Evolutionary conservation across 1,140 invertebrate species (phyloP).

Genomic region (Platorchestia sp.): DNA sequence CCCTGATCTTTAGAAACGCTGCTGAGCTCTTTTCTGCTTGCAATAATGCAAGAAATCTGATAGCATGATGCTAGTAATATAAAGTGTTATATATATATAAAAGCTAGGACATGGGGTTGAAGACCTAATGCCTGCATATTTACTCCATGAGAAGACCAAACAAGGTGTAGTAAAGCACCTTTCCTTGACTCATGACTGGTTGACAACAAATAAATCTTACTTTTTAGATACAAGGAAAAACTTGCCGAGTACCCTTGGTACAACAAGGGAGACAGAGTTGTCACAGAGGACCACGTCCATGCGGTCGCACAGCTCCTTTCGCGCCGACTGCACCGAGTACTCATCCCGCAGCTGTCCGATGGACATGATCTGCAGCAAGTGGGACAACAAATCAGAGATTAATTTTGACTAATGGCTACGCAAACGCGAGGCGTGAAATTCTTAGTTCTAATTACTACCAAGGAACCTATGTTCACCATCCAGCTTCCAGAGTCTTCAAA

Average conservation of each 20-base stretch:
- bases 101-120: too few species aligned
- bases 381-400: background rate
- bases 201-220: background rate
- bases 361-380: slow-evolving; percentile 20
- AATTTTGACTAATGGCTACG: background rate
- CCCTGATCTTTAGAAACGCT: too few species aligned
- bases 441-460: background rate
- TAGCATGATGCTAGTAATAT: too few species aligned
- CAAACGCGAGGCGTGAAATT: background rate
- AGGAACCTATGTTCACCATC: too few species aligned
- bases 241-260: slow-evolving; percentile 23
- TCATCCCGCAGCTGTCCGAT: slow-evolving; percentile 40
- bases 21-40: too few species aligned
- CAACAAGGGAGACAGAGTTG: slow-evolving; percentile 9
- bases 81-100: too few species aligned
- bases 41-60: too few species aligned
- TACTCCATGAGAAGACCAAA: too few species aligned
- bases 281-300: slow-evolving; percentile 1
- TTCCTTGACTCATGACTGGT: too few species aligned
- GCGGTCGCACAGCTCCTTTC: slow-evolving; percentile 37
- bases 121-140: too few species aligned
- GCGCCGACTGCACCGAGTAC: slow-evolving; percentile 27
- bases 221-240: background rate
- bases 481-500: too few species aligned
- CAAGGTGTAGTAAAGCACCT: too few species aligned